These are phyloP conservation scores for Chrysodeixis includens DNA, from an alignment of 2,888 invertebrate genomes.

Conservation along the genomic window DNA sequence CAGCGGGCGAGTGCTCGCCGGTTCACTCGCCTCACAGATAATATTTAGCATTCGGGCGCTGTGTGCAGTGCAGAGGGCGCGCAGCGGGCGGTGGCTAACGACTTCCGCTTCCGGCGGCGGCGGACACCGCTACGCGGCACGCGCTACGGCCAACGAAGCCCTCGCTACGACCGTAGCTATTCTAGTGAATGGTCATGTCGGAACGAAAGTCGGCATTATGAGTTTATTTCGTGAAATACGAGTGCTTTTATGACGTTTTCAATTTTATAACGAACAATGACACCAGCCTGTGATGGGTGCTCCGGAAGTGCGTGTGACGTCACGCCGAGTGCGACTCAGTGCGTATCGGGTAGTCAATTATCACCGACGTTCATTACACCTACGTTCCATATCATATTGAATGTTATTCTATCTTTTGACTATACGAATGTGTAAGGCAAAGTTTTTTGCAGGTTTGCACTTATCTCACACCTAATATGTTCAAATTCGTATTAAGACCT, in stretches of 20 bases:
- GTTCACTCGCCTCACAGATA: constrained; percentile 57
- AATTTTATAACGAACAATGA: constrained; percentile 59
- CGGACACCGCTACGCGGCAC: constrained; percentile 62
- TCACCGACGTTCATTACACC: constrained; percentile 14
- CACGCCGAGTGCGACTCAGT: constrained; percentile 12
- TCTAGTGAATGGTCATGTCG: constrained; percentile 56
- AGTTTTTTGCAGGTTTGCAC: too few relatives aligned
- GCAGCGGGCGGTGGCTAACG: constrained; percentile 71
- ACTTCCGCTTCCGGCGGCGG: constrained; percentile 80
- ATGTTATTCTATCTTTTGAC: too few relatives aligned
- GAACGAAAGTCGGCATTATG: constrained; percentile 63
- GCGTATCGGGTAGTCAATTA: constrained; percentile 2
- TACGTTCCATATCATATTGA: too few relatives aligned
- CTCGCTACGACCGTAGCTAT: constrained; percentile 47
- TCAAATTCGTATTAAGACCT: too few relatives aligned
- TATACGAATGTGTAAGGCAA: too few relatives aligned
- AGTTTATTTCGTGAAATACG: constrained; percentile 68
- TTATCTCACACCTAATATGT: too few relatives aligned
- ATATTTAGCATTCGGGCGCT: constrained; percentile 58
- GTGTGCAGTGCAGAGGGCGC: constrained; percentile 43
- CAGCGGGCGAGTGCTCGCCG: background rate
- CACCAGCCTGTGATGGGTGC: constrained; percentile 22
- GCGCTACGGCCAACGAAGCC: constrained; percentile 58
- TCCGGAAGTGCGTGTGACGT: constrained; percentile 29
- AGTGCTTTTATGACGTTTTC: constrained; percentile 66